Base-by-base conservation (phyloP, 2,113 vertebrate species). In the Empidonax traillii region DNA sequence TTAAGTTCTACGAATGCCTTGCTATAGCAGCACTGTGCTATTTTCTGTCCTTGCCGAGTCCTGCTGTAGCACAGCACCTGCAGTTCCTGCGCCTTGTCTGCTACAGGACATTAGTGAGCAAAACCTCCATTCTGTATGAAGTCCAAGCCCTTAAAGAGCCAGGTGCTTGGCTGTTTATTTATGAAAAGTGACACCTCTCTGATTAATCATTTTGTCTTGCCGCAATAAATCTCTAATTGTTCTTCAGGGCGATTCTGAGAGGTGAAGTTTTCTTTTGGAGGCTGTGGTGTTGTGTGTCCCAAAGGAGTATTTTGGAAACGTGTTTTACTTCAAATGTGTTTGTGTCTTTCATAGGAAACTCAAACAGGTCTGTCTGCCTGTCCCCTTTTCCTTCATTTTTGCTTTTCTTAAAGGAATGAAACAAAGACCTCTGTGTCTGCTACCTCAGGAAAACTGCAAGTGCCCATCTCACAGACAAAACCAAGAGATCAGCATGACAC, bases 361-460 rank as follows among this genome's bases (percentile, higher is more conserved):
- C 73, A 46, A 47, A 2, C 7, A 9, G 3, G 3, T 82, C 51
- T 90, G 30, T 87, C 75, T 85, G 46, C 71, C 63, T 52, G 18
- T 56, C 33, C 27, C n/a, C 12, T 67, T 72, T 89, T 56, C 19
- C 67, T 88, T 77, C 31, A 37, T 14, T 85, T 85, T 47, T 84
- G 16, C 78, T 94, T 91, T 80, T 49, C 37, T 73, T 67, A 62
- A 85, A 86, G 23, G 39, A 72, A 66, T 79, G 90, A 90, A 96
- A 87, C 58, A 73, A 89, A 93, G 89, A 92, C 66, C 18, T 93
- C 84, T 85, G 3, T 84, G 61, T 74, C 85, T 81, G 85, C 96
- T 98, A 97, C 95, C 98, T 98, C 98, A 97, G 89, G 84, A 92
- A 91, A 93, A 56, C 65, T 95, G 85, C 68, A 95, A 93, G 58